A percentile compares a stretch with the other conserved stretches of the same genome.
Conservation (phyloP, 2,888 invertebrate genomes). For the Caenorhabditis wallacei region DNA sequence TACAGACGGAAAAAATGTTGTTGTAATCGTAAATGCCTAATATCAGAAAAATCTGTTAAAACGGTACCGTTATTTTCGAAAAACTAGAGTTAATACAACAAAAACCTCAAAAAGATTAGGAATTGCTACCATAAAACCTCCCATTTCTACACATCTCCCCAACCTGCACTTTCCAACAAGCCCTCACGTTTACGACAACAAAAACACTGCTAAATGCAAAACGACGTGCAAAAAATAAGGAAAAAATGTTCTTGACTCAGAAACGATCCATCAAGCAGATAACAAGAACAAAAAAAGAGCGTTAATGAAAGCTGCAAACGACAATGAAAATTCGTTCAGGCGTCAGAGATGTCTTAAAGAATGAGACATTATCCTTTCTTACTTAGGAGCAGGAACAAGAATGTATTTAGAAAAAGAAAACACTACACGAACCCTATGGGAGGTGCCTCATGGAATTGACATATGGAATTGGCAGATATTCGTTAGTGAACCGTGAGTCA, state of each 20-base stretch:
- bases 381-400: slow-evolving; percentile 3
- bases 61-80: no score
- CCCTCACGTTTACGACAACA: slow-evolving; percentile 9
- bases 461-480: slow-evolving; percentile 17
- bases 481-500: slow-evolving; percentile 3
- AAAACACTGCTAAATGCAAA: slow-evolving; percentile 39
- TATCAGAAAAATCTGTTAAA: no score
- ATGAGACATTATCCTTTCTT: slow-evolving; percentile 10
- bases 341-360: slow-evolving; percentile 33
- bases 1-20: no score
- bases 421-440: background rate
- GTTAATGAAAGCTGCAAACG: slow-evolving; percentile 38
- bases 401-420: background rate
- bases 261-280: slow-evolving; percentile 42
- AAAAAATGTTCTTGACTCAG: slow-evolving; percentile 42
- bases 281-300: slow-evolving; percentile 36
- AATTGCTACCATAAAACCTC: slow-evolving; percentile 29
- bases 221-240: slow-evolving; percentile 53
- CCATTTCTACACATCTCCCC: slow-evolving; percentile 2
- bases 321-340: slow-evolving; percentile 19
- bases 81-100: no score
- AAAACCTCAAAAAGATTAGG: no score
- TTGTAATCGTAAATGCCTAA: no score
- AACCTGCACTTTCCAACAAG: slow-evolving; percentile 33
- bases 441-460: no score